Percentiles rank a stretch among this genome's conserved stretches.
These are phyloP conservation scores for Phymastichus coffea DNA, from an alignment of 1,140 invertebrate genomes.

Conservation along the genomic window DNA sequence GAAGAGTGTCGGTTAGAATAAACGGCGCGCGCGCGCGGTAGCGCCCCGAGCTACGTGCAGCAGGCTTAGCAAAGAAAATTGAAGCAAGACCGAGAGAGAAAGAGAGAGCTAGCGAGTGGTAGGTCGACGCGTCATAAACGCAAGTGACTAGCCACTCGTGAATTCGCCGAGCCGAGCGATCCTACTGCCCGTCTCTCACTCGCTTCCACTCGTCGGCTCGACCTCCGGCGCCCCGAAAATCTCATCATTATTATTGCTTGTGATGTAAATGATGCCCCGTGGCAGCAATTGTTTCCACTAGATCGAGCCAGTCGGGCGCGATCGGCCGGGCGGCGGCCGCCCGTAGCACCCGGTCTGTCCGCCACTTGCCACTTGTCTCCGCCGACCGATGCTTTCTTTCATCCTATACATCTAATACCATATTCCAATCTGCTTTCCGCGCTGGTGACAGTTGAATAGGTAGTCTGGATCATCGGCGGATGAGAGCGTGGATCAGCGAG, in stretches of 20 bases:
- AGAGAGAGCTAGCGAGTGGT: constrained; percentile 4
- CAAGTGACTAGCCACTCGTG: constrained; percentile 57
- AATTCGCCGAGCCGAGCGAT: constrained; percentile 42
- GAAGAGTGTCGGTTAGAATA: constrained; percentile 6
- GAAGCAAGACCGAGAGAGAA: constrained; percentile 4
- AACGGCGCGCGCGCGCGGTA: constrained; percentile 13
- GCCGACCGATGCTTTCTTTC: too few relatives aligned
- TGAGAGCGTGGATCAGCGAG: too few relatives aligned
- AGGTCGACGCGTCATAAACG: constrained; percentile 16
- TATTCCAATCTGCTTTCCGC: too few relatives aligned
- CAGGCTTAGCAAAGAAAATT: too few relatives aligned
- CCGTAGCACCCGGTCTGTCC: neutral
- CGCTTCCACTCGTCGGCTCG: constrained; percentile 55
- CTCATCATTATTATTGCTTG: constrained; percentile 60
- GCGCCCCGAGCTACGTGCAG: constrained; percentile 7
- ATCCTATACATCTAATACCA: too few relatives aligned
- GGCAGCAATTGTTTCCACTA: constrained; percentile 56
- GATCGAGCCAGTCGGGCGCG: constrained; percentile 37
- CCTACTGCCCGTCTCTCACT: constrained; percentile 29
- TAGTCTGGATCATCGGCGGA: too few relatives aligned
- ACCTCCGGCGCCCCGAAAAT: constrained; percentile 57
- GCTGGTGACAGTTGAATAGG: too few relatives aligned
- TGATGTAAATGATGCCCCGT: constrained; percentile 58
- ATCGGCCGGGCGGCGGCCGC: neutral
- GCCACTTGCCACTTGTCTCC: too few relatives aligned